Evolutionary conservation across 2,888 invertebrate species (phyloP), one percentile per base, ranked within the genome.

Genomic region (Drosophila nr. perissopoda): DNA sequence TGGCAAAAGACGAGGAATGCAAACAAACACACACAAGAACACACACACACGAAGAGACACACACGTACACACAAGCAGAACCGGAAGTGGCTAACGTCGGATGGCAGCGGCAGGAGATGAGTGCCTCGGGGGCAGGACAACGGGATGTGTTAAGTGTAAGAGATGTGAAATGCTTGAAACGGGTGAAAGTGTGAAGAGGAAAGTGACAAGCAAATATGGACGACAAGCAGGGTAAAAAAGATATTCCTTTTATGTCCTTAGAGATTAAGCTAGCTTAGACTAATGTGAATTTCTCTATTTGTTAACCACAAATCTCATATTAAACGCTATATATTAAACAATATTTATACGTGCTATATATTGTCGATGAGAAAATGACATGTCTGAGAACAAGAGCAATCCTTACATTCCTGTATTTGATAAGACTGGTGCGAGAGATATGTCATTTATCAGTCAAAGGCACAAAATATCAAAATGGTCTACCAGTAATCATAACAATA

Each of bases 11-110:
- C 78, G 65, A 72, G 77, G 42, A 74, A 77, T 68, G 76, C 83
- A 88, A 84, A 89, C 83, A 86, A 78, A 81, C 73, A 53, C 38
- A 72, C n/a, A 48, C 34, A 42, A 10, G 6, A 25, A 27, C 45
- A 54, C 48, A n/a, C 48, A 40, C 45, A 59, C 27, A 34, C 33
- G 27, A 33, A 34, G 18, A 25, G 33, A 38, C 21, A 21, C 42
- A 51, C 38, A 42, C 27, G 7, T 25, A 34, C n/a, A 31, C 27
- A 25, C 54, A 56, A 56, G 38, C n/a, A 56, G 27, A 52, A 48
- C 74, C 77, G 89, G 85, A 85, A 85, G 73, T 85, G 82, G 72
- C 89, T 78, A 89, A 89, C 84, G 84, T 73, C 74, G 66, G 54
- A 33, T 57, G 51, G 52, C 67, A 80, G 27, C 27, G 33, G 27